Conservation (phyloP, 2,888 invertebrate species). For the Cyclophora punctaria region DNA sequence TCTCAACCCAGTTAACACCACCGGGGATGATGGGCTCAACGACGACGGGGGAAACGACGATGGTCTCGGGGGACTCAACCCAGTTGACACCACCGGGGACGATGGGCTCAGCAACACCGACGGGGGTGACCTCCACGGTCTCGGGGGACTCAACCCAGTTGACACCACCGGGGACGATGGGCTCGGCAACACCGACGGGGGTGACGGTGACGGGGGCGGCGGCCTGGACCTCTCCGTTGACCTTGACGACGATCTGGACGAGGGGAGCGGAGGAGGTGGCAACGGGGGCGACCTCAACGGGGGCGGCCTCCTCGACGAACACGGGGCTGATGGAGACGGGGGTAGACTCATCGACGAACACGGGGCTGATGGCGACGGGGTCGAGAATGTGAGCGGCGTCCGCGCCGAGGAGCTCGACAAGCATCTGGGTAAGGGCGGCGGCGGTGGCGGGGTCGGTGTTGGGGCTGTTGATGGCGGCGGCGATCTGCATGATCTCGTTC, state of each 20-base stretch:
- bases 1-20: constrained; percentile 11
- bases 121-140: constrained; percentile 10
- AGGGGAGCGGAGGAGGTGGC: constrained; percentile 17
- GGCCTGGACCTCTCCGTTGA: constrained; percentile 17
- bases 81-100: constrained; percentile 7
- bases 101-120: constrained; percentile 10
- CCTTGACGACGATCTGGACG: constrained; percentile 33
- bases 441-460: constrained; percentile 24
- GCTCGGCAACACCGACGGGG: constrained; percentile 11
- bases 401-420: constrained; percentile 12
- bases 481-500: constrained; percentile 22
- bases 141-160: constrained; percentile 6
- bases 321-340: constrained; percentile 11
- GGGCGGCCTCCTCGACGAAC: constrained; percentile 12
- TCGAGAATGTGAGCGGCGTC: constrained; percentile 5
- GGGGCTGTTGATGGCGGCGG: constrained; percentile 24
- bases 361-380: constrained; percentile 20
- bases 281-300: constrained; percentile 5
- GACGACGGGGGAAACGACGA: constrained; percentile 12
- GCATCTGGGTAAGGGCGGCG: constrained; percentile 19
- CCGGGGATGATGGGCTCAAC: constrained; percentile 26
- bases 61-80: constrained; percentile 13
- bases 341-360: constrained; percentile 10
- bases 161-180: constrained; percentile 3
- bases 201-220: constrained; percentile 5